phyloP scores from a whole-genome alignment of 1,140 invertebrate genomes.

The Trypoxylus dichotomus region DNA sequence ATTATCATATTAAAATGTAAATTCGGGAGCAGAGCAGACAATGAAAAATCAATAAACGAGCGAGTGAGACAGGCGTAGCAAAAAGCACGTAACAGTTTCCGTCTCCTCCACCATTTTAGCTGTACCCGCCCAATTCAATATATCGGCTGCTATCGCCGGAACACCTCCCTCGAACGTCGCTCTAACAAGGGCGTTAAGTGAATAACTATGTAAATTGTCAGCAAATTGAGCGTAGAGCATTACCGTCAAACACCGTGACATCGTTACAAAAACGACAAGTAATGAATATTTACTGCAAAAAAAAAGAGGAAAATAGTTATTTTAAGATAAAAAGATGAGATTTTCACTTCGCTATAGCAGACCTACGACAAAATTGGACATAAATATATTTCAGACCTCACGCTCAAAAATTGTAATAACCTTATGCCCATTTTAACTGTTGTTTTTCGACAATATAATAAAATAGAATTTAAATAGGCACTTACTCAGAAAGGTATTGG shows the following conservation, averaged over 20 bases:
- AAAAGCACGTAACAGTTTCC: not conserved
- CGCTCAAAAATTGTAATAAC: too few species aligned
- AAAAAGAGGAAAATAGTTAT: not conserved
- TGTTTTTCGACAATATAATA: too few species aligned
- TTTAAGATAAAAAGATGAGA: too few species aligned
- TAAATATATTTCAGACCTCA: too few species aligned
- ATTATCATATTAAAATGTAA: not conserved
- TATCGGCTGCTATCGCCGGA: too few species aligned
- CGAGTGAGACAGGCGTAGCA: not conserved
- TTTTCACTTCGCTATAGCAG: too few species aligned
- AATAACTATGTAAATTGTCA: not conserved
- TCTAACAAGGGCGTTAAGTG: not conserved
- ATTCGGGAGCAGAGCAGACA: not conserved
- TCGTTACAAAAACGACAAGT: not conserved
- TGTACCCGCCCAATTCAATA: not conserved
- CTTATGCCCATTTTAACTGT: too few species aligned
- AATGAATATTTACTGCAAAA: not conserved
- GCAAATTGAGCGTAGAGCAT: not conserved
- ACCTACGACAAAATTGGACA: too few species aligned
- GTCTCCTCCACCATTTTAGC: slow-evolving; percentile 5
- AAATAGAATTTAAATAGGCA: too few species aligned
- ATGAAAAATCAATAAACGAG: slow-evolving; percentile 5
- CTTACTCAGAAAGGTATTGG: too few species aligned
- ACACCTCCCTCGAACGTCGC: too few species aligned
- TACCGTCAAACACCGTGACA: not conserved